Base-by-base conservation (phyloP, 1,140 invertebrate genomes). In the Neodiprion fabricii region DNA sequence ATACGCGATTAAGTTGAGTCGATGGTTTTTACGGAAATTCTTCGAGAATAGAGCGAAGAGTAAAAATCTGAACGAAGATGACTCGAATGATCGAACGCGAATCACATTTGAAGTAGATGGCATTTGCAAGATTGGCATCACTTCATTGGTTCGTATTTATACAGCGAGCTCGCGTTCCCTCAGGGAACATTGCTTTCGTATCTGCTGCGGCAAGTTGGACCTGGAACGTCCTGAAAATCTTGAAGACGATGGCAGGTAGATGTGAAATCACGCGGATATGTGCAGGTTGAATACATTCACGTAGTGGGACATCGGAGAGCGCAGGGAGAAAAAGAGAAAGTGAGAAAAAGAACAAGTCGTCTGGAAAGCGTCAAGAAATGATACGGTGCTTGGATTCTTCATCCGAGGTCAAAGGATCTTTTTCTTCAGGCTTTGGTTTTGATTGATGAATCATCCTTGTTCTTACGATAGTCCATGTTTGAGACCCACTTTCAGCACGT, bases 71-170 rank as follows among this genome's bases (percentile, higher is more conserved):
- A 40, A 40, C 28, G 28, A 40, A 40, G 5, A 40, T 40, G n/a
- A 61, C n/a, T 61, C 53, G 53, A 61, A 14, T 61, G 53, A 17
- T 17, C n/a, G 53, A 5, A 61, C 53, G 53, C 53, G 53, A 61
- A 61, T 61, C 53, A 61, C 7, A 8, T 61, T 61, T 17, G 53
- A 9, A 61, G 53, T 17, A 61, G 8, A 17, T 5, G n/a, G 0
- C n/a, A 61, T 61, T 61, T 61, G 53, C n/a, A 61, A 61, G 53
- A 61, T 61, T 61, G 53, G 53, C 53, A 61, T 61, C 11, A 61
- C 53, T 61, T 61, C 53, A 61, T 61, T 61, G 53, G 53, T 61
- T 61, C n/a, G n/a, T 61, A 61, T 61, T 61, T 12, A 61, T 61
- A 61, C 53, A 61, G 53, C 53, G 53, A 61, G n/a, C 53, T 61